A percentile compares a stretch with the other conserved stretches of the same genome.
Conservation (phyloP, 2,888 invertebrate species). For the Himalopsyche anomala region DNA sequence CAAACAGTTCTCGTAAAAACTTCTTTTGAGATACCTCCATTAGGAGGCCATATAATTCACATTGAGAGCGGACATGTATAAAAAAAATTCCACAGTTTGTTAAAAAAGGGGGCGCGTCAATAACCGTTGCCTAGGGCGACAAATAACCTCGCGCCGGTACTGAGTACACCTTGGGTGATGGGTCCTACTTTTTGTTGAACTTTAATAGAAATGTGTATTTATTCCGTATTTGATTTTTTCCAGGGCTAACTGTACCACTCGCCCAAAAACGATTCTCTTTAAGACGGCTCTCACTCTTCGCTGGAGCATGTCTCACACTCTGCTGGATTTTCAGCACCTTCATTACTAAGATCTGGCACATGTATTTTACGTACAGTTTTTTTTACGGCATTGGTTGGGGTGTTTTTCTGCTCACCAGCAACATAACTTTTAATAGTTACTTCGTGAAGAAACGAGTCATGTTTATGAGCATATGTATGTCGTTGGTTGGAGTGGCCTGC, state of each 20-base stretch:
- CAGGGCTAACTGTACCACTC: background rate
- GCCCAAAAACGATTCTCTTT: background rate
- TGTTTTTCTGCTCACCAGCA: constrained; percentile 82
- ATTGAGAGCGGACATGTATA: too few relatives aligned
- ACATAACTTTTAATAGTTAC: constrained; percentile 80
- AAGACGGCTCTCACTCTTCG: background rate
- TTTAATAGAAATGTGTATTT: too few relatives aligned
- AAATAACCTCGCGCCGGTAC: too few relatives aligned
- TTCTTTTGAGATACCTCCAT: too few relatives aligned
- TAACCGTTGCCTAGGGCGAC: too few relatives aligned
- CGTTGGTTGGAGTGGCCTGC: constrained; percentile 77
- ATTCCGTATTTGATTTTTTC: background rate
- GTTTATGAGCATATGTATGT: constrained; percentile 80
- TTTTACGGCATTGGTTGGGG: constrained; percentile 83
- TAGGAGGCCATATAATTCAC: too few relatives aligned
- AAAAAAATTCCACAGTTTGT: too few relatives aligned
- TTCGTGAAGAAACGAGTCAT: constrained; percentile 78
- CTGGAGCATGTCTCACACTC: background rate
- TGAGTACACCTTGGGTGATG: too few relatives aligned
- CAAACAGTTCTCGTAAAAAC: too few relatives aligned
- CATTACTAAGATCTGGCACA: constrained; percentile 79
- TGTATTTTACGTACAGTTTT: constrained; percentile 81
- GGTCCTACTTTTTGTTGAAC: too few relatives aligned
- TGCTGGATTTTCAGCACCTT: constrained; percentile 80
- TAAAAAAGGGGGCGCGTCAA: too few relatives aligned